Base-by-base conservation (phyloP, 2,797 vertebrate species). In the Pagetopsis macropterus region DNA sequence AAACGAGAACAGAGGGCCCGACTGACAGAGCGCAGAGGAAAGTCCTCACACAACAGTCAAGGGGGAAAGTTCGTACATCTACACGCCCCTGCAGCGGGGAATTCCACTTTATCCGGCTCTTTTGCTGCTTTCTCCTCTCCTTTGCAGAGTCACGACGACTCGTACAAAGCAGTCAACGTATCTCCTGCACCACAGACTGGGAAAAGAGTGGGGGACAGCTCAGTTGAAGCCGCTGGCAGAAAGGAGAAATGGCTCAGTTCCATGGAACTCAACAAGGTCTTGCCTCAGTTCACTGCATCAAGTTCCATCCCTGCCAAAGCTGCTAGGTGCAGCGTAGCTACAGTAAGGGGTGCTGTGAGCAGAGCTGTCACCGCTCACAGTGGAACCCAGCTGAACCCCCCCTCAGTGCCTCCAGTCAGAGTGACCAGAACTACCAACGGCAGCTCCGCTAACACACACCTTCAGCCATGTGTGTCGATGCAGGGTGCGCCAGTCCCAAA, bases 1-100 rank as follows among this genome's bases (percentile, higher is more conserved):
- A 95, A 95, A 65, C 89, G 94, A 44, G 94, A 95, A 81, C 94
- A 95, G 86, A 91, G 94, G 78, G 95, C 95, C 41, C 90, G 89
- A 16, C 81, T 92, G 65, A 87, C 91, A 0, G 86, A 86, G 72
- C 82, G 64, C 12, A 88, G 83, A 73, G 27, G 54, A 12, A 85
- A 40, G 50, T 49, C 57, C 2, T 49, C 37, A 5, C 74, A 33
- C 3, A 66, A 52, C 31, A 48, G 59, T 12, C 46, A 1, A 46
- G 65, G 50, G 27, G 69, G 52, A 31, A 78, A 72, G 59, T 55
- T 57, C 9, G 46, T 19, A 10, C 62, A 44, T 43, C 19, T 55
- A 5, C 78, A 65, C 16, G n/a, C 45, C 44, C 70, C 83, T 0
- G 60, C 14, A 0, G 52, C 10, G 5, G 54, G 40, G 9, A 73